phyloP scores from a whole-genome alignment of 92 coral and sea anemone genomes.

The Actinostola sp. region DNA sequence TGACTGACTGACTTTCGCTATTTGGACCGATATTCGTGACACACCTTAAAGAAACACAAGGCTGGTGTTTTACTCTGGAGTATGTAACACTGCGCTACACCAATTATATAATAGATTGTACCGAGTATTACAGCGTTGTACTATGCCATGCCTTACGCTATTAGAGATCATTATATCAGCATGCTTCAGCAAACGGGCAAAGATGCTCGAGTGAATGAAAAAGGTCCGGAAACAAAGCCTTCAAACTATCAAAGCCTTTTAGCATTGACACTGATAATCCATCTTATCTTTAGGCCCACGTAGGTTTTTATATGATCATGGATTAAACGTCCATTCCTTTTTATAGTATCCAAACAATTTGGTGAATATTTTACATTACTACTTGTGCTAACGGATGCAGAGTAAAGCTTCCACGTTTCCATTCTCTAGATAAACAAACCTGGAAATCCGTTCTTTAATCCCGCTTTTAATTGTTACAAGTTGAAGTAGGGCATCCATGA shows the following conservation, averaged over 20 bases:
- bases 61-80: too few relatives aligned
- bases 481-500: not conserved
- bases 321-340: constrained; percentile 24
- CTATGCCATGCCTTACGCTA: too few relatives aligned
- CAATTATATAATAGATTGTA: too few relatives aligned
- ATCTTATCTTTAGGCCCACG: constrained; percentile 15
- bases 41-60: too few relatives aligned
- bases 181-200: not conserved
- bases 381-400: constrained; percentile 20
- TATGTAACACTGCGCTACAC: too few relatives aligned
- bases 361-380: constrained; percentile 34
- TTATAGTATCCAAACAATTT: constrained; percentile 40
- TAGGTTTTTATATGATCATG: constrained; percentile 13
- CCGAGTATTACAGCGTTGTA: too few relatives aligned
- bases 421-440: constrained; percentile 24
- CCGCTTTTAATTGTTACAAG: not conserved
- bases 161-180: not conserved
- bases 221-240: constrained; percentile 23
- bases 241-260: not conserved
- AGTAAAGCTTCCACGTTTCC: constrained; percentile 6
- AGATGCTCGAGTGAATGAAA: constrained; percentile 9
- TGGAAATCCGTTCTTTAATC: not conserved
- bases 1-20: too few relatives aligned
- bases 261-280: constrained; percentile 15
- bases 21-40: too few relatives aligned